Evolutionary conservation across 2,797 vertebrate genomes (phyloP).

Genomic region (Onychomys arenicola): DNA sequence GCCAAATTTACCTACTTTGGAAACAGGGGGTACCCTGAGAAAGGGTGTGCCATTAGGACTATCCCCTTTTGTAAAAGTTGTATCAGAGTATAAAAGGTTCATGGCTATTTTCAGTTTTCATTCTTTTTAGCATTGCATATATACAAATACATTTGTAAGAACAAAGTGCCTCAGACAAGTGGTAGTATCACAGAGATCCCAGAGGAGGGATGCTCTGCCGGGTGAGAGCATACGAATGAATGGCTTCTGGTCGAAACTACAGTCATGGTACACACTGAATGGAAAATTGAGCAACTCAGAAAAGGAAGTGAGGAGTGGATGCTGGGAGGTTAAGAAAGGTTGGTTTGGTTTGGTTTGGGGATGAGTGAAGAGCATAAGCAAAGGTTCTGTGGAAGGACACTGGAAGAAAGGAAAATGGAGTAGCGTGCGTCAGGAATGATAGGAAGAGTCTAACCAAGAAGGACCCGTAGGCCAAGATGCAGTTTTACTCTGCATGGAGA

Average conservation of each 20-base stretch:
- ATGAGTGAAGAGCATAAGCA: not conserved
- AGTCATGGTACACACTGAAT: not conserved
- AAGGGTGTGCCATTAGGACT: not conserved
- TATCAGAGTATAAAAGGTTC: not conserved
- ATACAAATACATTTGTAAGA: not conserved
- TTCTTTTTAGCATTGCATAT: not conserved
- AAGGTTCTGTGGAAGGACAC: not conserved
- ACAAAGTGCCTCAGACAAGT: not conserved
- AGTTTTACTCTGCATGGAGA: not conserved
- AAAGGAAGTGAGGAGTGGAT: not conserved
- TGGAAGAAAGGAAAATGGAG: not conserved
- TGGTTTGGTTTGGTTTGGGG: not conserved
- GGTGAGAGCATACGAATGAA: too few relatives aligned
- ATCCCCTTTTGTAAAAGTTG: not conserved
- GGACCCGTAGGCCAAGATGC: not conserved
- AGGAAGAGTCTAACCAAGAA: not conserved
- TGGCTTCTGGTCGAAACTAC: not conserved
- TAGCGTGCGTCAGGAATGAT: accelerated
- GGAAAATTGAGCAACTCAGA: not conserved
- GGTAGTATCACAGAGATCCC: not conserved
- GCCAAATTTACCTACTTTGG: not conserved
- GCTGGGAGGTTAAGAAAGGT: not conserved
- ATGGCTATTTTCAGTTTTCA: not conserved
- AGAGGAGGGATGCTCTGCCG: not conserved
- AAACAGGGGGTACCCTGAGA: not conserved